Conservation (phyloP, 1,140 invertebrate genomes). For the Procambarus clarkii region DNA sequence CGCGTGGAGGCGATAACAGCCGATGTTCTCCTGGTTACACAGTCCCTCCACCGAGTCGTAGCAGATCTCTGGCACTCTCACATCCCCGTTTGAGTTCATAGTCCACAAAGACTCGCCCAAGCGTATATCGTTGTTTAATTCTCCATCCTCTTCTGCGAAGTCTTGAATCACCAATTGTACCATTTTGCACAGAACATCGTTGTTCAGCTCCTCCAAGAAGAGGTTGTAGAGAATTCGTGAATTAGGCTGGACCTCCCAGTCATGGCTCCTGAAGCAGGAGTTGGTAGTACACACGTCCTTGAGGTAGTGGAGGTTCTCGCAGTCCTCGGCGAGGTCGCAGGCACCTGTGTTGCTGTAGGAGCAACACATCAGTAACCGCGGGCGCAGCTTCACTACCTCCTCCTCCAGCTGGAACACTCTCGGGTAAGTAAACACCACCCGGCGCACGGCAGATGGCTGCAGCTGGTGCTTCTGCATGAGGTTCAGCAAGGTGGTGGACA, state of each 20-base stretch:
- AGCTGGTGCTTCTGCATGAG: conserved; percentile 7
- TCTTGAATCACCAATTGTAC: background rate
- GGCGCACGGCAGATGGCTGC: background rate
- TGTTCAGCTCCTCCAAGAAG: background rate
- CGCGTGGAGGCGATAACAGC: conserved; percentile 33
- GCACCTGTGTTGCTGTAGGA: background rate
- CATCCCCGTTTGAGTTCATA: background rate
- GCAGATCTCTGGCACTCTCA: conserved; percentile 16
- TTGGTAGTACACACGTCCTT: background rate
- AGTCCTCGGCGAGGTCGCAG: background rate
- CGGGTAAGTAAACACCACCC: background rate
- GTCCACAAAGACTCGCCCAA: background rate
- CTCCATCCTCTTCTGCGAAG: background rate
- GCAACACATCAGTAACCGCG: background rate
- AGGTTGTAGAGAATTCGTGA: background rate
- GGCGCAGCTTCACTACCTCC: conserved; percentile 7
- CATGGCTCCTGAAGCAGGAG: background rate
- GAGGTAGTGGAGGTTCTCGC: background rate
- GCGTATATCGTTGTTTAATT: background rate
- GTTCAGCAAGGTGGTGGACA: conserved; percentile 2
- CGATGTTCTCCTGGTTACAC: conserved; percentile 15
- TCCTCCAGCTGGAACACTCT: background rate
- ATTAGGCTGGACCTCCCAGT: background rate
- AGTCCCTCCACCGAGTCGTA: conserved; percentile 29
- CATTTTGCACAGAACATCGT: background rate